Evolutionary conservation across 2,113 vertebrate genomes (phyloP), one percentile per base, ranked within the genome.

Genomic region (Chloebia gouldiae): DNA sequence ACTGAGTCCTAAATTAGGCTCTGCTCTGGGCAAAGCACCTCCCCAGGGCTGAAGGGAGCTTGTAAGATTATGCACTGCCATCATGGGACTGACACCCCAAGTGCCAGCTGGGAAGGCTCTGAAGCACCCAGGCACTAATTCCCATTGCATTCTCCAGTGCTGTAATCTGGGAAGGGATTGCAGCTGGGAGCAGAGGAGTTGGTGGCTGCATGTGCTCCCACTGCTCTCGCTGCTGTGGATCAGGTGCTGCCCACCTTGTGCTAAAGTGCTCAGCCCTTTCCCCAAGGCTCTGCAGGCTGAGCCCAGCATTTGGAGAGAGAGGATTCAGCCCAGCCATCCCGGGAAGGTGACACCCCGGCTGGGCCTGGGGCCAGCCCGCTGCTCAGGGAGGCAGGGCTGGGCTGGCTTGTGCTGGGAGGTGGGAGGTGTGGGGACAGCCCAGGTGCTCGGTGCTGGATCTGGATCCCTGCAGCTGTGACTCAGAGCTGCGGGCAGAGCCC

Each of bases 141-240:
- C 47, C 88, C 56, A 11, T 14, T 23, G 17, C 64, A 28, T 70
- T 88, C n/a, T 16, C 28, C 77, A 24, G 47, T 8, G 56, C 78
- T 88, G 80, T 27, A 28, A 80, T 40, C 72, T 45, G 76, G 91
- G 49, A 40, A 88, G 63, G 63, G 44, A 23, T 45, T 40, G 11
- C 45, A 65, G 1, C 37, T 25, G 66, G 45, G 54, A 77, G 54
- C 71, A 57, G 63, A 69, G 30, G 44, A 0, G 1, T 1, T 0
- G 4, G 33, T 1, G 5, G 25, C 50, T 0, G 0, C 0, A 0
- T 10, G 70, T 30, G 39, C 60, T 90, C 35, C 35, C 15, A 0
- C 1, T 1, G 30, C 2, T 3, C 30, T 77, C 1, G 0, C 31
- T 25, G 84, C 31, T 56, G 54, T 0, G 5, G n/a, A 24, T 15